Evolutionary conservation across 2,888 invertebrate species (phyloP), one percentile per base, ranked within the genome.

Genomic region (Colletes collaris): DNA sequence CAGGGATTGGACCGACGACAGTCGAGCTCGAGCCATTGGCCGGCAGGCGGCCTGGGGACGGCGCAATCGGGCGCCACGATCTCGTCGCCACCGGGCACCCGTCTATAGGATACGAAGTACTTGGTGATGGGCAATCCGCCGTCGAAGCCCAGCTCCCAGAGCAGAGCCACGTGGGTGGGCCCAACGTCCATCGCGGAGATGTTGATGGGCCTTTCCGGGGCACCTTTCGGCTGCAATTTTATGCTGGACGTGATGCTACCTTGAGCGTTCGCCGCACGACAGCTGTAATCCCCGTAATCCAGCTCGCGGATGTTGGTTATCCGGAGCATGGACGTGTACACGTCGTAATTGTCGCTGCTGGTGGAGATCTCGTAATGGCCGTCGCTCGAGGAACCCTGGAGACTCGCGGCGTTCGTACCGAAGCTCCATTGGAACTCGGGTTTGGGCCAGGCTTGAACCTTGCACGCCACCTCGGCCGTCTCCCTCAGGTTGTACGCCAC

Each of bases 361-460:
- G 97, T 96, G 87, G 96, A 97, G 59, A 97, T 97, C 90, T 97
- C 96, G 92, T 98, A 98, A 90, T 97, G 97, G 0, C 97, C 97
- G 89, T 97, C 97, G 3, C 97, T 96, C 3, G 93, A 92, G 0
- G 97, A 96, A 92, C 96, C 96, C 82, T 96, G 95, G 56, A 97
- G 92, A 0, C 97, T 96, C 0, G 96, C 95, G 0, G 95, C 94
- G 92, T 97, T 96, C 6, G 96, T 95, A 50, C 96, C 96, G 89
- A 96, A 97, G 89, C 95, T 97, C 98, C 98, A 98, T 89, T 98
- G 97, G 93, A 98, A 98, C 91, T 97, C 97, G 0, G 98, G 98
- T 89, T 97, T 97, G 0, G 98, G 98, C 93, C 97, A 98, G 0
- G 98, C 97, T 91, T 97, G 97, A 13, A 98, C 97, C 90, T 96